Evolutionary conservation across 2,113 vertebrate species (phyloP), one percentile per base, ranked within the genome.

Genomic region (Herpailurus yagouaroundi): DNA sequence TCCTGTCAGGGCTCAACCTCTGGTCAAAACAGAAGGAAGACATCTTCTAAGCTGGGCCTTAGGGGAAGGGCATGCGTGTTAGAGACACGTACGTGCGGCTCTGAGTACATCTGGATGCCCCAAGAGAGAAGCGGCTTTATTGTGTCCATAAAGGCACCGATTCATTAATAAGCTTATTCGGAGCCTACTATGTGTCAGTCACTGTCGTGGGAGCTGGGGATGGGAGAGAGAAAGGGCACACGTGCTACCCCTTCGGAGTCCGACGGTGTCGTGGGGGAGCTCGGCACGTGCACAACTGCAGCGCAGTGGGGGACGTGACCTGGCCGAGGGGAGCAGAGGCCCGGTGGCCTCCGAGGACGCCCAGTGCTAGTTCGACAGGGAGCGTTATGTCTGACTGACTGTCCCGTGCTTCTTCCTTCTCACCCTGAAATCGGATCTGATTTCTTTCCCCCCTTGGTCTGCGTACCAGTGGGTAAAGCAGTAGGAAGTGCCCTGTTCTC

Each of bases 341-440:
- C 14, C 7, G 0, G 2, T 1, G 45, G 60, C 41, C 73, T 71
- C 13, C 27, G 0, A 0, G 1, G 2, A 0, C 1, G 52, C 6
- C 1, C 48, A 66, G 4, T 9, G 57, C 45, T 50, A 0, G 31
- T 38, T 50, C 12, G 12, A 10, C 36, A 25, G 7, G n/a, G 45
- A 85, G 60, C 66, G 1, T 41, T 38, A 9, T 48, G 13, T 55
- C 41, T 38, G 41, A 76, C 45, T 85, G 7, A 15, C 45, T 18
- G 8, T 74, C 38, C n/a, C 45, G 6, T 63, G 27, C 60, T 50
- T 36, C 25, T 36, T 48, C 71, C 66, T 52, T 33, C 25, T 76
- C 6, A 4, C 80, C 60, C 38, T 84, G 23, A 45, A 63, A 21
- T 6, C 36, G 38, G 38, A 73, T 74, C 57, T 63, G 89, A 60